Evolutionary conservation across 2,888 invertebrate genomes (phyloP).

Genomic region (Euplexia lucipara): DNA sequence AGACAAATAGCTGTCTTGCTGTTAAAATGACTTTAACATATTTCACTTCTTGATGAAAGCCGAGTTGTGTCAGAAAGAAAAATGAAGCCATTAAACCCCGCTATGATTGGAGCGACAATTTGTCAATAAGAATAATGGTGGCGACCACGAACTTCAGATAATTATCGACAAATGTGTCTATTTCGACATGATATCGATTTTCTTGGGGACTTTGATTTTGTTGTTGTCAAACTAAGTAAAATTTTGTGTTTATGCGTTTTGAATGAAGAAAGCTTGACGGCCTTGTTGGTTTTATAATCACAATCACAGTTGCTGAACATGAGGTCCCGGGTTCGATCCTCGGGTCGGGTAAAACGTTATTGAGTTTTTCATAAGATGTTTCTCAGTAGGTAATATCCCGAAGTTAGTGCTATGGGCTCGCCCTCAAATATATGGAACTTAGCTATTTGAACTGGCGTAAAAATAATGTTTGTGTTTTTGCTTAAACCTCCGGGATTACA

Average conservation of each 20-base stretch:
- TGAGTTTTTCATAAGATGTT: no score
- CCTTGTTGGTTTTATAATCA: no score
- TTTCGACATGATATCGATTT: slow-evolving; percentile 44
- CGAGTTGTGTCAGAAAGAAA: slow-evolving; percentile 56
- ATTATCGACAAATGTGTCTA: slow-evolving; percentile 54
- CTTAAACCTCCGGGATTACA: no score
- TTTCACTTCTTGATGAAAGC: slow-evolving; percentile 50
- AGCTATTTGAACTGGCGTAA: no score
- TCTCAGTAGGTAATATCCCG: no score
- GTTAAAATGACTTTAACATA: slow-evolving; percentile 36
- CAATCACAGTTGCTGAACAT: no score
- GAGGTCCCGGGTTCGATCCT: no score
- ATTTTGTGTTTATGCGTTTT: background rate
- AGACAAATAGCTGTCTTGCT: slow-evolving; percentile 28
- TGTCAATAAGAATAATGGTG: slow-evolving; percentile 71
- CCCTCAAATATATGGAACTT: no score
- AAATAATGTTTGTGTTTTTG: no score
- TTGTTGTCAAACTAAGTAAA: slow-evolving; percentile 7
- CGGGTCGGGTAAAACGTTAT: no score
- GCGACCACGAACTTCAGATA: slow-evolving; percentile 59
- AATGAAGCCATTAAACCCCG: slow-evolving; percentile 63
- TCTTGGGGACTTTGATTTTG: slow-evolving; percentile 34
- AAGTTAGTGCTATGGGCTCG: no score
- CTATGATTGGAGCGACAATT: slow-evolving; percentile 68
- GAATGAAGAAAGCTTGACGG: no score